A percentile compares a stretch with the other conserved stretches of the same genome.
phyloP scores from a whole-genome alignment of 2,113 vertebrate genomes.

The Cinclus mexicanus region DNA sequence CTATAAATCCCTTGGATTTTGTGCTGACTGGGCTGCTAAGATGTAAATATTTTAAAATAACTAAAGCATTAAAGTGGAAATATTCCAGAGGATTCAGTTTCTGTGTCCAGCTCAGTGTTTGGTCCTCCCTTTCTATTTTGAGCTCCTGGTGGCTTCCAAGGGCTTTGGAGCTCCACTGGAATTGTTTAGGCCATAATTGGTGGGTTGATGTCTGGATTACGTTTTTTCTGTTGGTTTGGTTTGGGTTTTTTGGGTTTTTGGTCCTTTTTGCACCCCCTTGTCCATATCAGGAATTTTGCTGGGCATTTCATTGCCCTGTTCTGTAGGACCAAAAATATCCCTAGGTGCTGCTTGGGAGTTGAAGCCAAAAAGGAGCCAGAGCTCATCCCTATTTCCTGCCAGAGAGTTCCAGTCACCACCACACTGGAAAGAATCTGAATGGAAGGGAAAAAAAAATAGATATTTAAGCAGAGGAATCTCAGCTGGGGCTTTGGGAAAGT shows the following conservation, averaged over 20 bases:
- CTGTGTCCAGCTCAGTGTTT: neutral
- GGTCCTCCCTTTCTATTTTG: neutral
- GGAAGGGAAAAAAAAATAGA: neutral
- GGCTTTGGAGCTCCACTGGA: neutral
- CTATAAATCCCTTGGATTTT: neutral
- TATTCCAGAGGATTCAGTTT: neutral
- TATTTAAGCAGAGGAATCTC: neutral
- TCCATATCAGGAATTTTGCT: neutral
- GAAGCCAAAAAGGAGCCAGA: neutral
- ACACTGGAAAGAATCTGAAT: neutral
- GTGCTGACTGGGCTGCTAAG: neutral
- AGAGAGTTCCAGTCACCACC: neutral
- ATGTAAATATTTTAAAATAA: neutral
- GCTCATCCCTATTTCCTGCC: neutral
- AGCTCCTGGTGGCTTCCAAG: neutral
- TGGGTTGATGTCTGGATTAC: neutral
- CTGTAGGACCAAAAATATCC: neutral
- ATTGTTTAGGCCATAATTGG: neutral
- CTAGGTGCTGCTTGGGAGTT: neutral
- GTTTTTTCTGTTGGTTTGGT: neutral
- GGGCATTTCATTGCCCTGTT: neutral
- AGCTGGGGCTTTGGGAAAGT: neutral
- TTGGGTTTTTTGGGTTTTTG: neutral
- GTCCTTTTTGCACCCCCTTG: neutral
- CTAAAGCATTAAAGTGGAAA: neutral